Evolutionary conservation across 2,113 vertebrate species (phyloP).

Genomic region (Dicrurus megarhynchus): DNA sequence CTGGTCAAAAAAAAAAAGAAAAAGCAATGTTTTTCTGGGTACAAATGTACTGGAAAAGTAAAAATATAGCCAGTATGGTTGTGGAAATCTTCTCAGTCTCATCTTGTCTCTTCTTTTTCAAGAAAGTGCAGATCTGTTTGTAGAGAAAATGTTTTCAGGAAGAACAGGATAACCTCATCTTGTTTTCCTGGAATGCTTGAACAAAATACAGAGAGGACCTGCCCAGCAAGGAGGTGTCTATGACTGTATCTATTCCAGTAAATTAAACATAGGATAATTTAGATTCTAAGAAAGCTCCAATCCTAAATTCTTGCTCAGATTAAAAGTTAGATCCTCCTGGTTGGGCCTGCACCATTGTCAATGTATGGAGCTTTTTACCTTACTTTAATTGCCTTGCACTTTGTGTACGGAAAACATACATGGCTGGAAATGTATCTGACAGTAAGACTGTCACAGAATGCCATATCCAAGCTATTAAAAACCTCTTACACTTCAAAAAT

Average conservation of each 20-base stretch:
- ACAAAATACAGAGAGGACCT: background rate
- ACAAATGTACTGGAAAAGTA: background rate
- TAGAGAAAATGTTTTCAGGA: background rate
- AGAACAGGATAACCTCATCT: background rate
- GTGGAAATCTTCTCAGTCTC: background rate
- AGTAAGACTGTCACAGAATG: background rate
- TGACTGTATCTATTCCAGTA: background rate
- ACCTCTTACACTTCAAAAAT: background rate
- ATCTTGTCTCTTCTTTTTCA: background rate
- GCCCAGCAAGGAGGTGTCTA: rapidly evolving
- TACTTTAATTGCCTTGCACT: background rate
- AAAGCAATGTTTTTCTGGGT: rapidly evolving
- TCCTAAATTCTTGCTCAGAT: background rate
- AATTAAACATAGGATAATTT: background rate
- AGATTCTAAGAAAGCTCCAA: background rate
- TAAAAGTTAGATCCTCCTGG: background rate
- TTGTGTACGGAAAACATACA: background rate
- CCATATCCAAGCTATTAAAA: background rate
- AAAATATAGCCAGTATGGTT: background rate
- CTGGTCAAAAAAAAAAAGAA: too few species aligned
- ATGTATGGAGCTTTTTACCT: background rate
- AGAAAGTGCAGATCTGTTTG: background rate
- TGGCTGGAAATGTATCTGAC: background rate
- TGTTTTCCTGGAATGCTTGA: background rate
- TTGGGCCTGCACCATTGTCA: background rate